Evolutionary conservation across 2,113 vertebrate genomes (phyloP).

Genomic region (Myodes glareolus): DNA sequence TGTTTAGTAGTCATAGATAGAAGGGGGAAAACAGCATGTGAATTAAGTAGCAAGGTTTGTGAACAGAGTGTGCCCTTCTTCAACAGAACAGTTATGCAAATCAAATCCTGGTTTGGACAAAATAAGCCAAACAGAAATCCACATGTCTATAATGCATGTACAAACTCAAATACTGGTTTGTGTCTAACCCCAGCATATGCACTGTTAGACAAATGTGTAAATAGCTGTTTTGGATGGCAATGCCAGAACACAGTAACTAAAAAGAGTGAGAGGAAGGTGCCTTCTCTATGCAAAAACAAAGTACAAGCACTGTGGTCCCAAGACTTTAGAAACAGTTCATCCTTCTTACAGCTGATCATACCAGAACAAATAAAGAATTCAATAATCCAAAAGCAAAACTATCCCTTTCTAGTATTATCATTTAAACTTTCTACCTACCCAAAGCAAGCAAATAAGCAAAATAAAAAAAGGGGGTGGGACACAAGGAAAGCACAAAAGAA

Average conservation of each 20-base stretch:
- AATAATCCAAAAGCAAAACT: not conserved
- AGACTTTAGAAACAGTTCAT: not conserved
- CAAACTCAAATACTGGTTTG: not conserved
- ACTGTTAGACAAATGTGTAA: not conserved
- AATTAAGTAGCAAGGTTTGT: conserved; percentile 29
- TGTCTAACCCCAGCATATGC: not conserved
- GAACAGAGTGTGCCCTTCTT: not conserved
- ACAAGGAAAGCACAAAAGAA: not conserved
- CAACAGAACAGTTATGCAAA: conserved; percentile 14
- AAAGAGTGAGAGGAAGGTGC: not conserved
- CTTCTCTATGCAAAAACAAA: not conserved
- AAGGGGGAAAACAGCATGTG: not conserved
- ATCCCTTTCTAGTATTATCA: not conserved
- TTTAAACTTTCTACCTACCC: not conserved
- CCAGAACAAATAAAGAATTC: conserved; percentile 44
- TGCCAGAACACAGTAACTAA: not conserved
- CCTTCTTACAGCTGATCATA: not conserved
- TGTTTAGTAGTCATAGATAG: conserved; percentile 34
- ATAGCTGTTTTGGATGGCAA: conserved; percentile 47
- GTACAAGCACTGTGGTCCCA: not conserved
- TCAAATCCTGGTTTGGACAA: conserved; percentile 15
- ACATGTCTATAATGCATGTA: fast-evolving
- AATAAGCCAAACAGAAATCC: not conserved
- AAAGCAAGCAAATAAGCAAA: not conserved
- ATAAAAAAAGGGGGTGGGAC: no score